These are phyloP conservation scores for Leuctra nigra DNA, from an alignment of 2,888 invertebrate species.

Conservation along the genomic window DNA sequence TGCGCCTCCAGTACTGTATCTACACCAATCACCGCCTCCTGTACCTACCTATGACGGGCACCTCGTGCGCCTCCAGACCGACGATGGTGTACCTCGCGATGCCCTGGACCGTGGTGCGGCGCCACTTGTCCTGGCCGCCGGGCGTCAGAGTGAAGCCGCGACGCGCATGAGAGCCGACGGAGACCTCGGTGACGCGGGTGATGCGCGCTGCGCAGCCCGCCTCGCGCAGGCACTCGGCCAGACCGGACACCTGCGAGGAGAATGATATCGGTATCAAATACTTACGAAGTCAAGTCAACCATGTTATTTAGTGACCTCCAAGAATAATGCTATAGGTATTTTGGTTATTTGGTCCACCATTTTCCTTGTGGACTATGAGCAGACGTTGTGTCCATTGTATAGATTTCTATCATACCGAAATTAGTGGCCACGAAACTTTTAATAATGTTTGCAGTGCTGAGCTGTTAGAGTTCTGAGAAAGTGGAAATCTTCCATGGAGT, in stretches of 20 bases:
- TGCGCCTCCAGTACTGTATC: conserved; percentile 57
- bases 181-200: conserved; percentile 50
- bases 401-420: too few relatives aligned
- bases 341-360: too few relatives aligned
- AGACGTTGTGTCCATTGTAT: too few relatives aligned
- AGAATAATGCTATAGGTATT: too few relatives aligned
- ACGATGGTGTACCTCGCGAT: conserved; percentile 55
- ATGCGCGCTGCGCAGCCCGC: conserved; percentile 47
- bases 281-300: too few relatives aligned
- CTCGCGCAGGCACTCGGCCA: conserved; percentile 39
- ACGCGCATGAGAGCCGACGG: conserved; percentile 48
- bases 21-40: not conserved
- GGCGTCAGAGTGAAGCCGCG: conserved; percentile 56
- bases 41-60: conserved; percentile 60
- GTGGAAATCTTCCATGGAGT: too few relatives aligned
- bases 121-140: conserved; percentile 55
- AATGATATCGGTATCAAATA: not conserved
- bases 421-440: too few relatives aligned
- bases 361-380: too few relatives aligned
- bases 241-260: conserved; percentile 49
- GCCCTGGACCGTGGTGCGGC: conserved; percentile 56
- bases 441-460: too few relatives aligned
- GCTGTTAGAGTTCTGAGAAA: too few relatives aligned
- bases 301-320: too few relatives aligned
- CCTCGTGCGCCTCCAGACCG: conserved; percentile 57